Conservation (phyloP, 2,888 invertebrate species). For the Abrostola tripartita region DNA sequence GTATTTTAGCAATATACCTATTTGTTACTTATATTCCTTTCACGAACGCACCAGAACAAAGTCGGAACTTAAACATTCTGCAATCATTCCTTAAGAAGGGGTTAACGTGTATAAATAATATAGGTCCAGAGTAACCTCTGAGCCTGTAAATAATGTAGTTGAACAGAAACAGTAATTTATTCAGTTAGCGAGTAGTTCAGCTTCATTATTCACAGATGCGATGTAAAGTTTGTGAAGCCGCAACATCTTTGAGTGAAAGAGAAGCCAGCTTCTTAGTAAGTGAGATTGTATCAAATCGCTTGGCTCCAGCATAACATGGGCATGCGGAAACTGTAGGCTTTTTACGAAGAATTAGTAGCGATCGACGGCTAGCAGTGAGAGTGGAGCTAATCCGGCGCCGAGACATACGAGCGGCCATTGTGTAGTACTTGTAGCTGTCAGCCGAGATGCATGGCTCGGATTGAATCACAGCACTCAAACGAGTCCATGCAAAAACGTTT, state of each 20-base stretch:
- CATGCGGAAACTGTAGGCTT: slow-evolving; percentile 43
- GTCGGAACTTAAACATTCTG: background rate
- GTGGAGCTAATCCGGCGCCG: slow-evolving; percentile 33
- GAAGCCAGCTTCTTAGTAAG: slow-evolving; percentile 22
- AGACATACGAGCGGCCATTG: background rate
- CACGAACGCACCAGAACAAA: no score
- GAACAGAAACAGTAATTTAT: background rate
- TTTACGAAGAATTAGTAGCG: slow-evolving; percentile 33
- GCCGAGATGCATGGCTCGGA: background rate
- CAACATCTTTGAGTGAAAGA: slow-evolving; percentile 8
- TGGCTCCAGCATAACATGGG: slow-evolving; percentile 22
- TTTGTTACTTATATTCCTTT: no score
- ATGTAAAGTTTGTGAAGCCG: background rate
- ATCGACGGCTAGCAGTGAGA: slow-evolving; percentile 33
- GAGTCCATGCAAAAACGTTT: no score
- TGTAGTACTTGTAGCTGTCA: background rate
- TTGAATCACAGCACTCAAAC: background rate
- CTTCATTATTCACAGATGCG: background rate
- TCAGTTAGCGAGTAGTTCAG: background rate
- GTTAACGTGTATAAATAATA: background rate
- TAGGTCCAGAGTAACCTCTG: background rate
- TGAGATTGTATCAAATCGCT: slow-evolving; percentile 45
- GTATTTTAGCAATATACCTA: no score
- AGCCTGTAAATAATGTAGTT: slow-evolving; percentile 1
- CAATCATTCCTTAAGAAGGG: background rate